A percentile compares a stretch with the other conserved stretches of the same genome.
phyloP scores from a whole-genome alignment of 1,140 invertebrate species.

The Hyposmocoma kahamanoa region DNA sequence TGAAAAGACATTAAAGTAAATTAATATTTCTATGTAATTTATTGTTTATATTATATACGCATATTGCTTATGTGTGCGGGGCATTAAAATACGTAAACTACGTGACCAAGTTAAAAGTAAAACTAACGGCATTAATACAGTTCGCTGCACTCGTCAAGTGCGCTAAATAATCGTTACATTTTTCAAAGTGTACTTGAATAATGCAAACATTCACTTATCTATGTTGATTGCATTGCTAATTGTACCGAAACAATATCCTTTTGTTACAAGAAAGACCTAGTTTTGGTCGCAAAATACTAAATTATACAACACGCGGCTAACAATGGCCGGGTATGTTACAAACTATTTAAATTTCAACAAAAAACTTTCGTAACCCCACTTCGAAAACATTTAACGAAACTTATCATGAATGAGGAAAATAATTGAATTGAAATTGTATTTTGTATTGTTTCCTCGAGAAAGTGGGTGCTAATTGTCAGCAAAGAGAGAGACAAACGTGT shows the following conservation, averaged over 20 bases:
- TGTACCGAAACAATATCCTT: slow-evolving; percentile 58
- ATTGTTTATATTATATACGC: too few species aligned
- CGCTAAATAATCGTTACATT: slow-evolving; percentile 16
- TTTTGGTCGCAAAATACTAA: slow-evolving; percentile 55
- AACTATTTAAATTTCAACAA: slow-evolving; percentile 13
- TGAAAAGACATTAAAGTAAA: too few species aligned
- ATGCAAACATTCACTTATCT: slow-evolving; percentile 59
- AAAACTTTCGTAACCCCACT: slow-evolving; percentile 10
- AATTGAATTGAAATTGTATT: too few species aligned
- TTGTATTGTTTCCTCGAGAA: too few species aligned
- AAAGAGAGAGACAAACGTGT: too few species aligned
- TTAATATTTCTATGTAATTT: too few species aligned
- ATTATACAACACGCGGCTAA: slow-evolving; percentile 46
- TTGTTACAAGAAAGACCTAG: slow-evolving; percentile 57
- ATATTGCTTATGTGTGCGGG: background rate
- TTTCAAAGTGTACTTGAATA: slow-evolving; percentile 25
- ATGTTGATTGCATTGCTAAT: slow-evolving; percentile 59
- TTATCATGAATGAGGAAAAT: too few species aligned
- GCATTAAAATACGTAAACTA: background rate
- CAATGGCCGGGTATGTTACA: slow-evolving; percentile 38
- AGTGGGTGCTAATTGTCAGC: too few species aligned
- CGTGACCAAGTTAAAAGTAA: background rate
- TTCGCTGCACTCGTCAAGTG: background rate
- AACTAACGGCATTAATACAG: background rate
- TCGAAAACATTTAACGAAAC: too few species aligned